Evolutionary conservation across 2,113 vertebrate species (phyloP).

Genomic region (Fulmarus glacialis): DNA sequence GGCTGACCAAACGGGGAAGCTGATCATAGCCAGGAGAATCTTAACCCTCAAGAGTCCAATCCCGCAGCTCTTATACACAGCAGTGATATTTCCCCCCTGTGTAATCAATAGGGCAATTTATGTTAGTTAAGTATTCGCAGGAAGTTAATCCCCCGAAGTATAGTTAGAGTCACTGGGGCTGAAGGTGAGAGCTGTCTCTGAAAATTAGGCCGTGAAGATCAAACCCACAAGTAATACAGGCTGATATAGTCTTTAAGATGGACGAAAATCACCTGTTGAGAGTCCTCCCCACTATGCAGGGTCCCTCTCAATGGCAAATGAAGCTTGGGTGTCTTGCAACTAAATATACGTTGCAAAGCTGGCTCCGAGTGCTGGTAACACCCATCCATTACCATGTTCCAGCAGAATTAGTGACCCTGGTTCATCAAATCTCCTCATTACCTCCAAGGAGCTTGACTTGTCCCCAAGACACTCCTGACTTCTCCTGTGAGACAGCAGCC

Average conservation of each 20-base stretch:
- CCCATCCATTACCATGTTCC: not conserved
- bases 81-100: not conserved
- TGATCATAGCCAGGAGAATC: not conserved
- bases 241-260: not conserved
- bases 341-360: not conserved
- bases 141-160: not conserved
- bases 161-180: not conserved
- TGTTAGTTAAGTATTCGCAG: not conserved
- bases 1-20: not conserved
- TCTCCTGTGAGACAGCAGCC: not conserved
- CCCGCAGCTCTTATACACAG: not conserved
- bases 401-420: not conserved
- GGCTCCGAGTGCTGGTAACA: not conserved
- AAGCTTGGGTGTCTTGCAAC: not conserved
- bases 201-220: not conserved
- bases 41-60: constrained; percentile 4
- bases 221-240: not conserved
- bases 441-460: not conserved
- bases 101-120: not conserved
- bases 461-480: not conserved
- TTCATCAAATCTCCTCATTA: not conserved
- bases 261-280: not conserved
- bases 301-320: not conserved
- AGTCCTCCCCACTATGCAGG: not conserved
- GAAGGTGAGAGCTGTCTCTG: not conserved